Base-by-base conservation (phyloP, 2,113 vertebrate species). In the Macrotus californicus region DNA sequence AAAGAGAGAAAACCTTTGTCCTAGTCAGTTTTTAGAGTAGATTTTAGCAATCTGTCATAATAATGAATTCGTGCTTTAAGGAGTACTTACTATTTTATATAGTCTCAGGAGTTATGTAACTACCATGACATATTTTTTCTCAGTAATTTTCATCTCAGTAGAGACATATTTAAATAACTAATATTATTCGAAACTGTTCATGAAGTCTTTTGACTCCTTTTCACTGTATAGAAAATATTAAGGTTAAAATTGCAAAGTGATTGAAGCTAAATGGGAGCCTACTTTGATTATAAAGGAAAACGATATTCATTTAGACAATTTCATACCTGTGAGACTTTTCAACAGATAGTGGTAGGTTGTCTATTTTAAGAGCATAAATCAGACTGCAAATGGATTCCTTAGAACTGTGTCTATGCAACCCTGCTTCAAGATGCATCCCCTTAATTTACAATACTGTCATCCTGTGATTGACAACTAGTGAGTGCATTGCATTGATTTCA, bases 181-280 rank as follows among this genome's bases (percentile, higher is more conserved):
- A 95, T 96, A 54, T 36, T 97, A 97, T 96, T 97, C 94, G 92
- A 88, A 97, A 93, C 87, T 87, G 64, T 93, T 97, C 89, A 1
- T 97, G 92, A 97, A 96, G 70, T 96, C 94, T 97, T 97, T 97
- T 97, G 93, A 97, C 87, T 97, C 73, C 2, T 96, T 96, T 96
- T 96, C 93, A 93, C 93, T 96, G 87, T 97, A 97, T 97, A 95
- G 95, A 96, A 97, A 97, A 97, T 97, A 97, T 92, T 97, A 97
- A 97, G 83, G 94, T 96, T 94, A 96, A 96, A 95, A 89, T 95
- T 92, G 84, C 87, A 93, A 87, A 97, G 89, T 97, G 97, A 97
- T 96, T 97, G 97, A 97, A 96, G 97, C 92, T 96, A 95, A 96
- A 89, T 79, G 94, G 92, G 70, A 96, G 34, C 72, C 72, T 95